Base-by-base conservation (phyloP, 2,113 vertebrate genomes). In the Petromus typicus region DNA sequence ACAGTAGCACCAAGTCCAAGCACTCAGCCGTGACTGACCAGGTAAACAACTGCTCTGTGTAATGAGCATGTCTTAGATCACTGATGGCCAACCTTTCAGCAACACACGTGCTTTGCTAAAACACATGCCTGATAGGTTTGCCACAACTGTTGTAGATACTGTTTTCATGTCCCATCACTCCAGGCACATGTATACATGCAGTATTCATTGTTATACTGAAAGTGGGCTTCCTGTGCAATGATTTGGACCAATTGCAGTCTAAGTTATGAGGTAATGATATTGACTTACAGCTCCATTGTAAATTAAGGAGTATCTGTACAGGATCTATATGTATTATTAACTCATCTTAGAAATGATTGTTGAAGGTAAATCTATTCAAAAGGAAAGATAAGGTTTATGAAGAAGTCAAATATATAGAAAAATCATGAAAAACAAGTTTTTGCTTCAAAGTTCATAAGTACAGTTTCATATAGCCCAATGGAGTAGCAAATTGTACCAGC, bases 51-150 rank as follows among this genome's bases (percentile, higher is more conserved):
- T 37, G 66, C n/a, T 37, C 23, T 73, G 4, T 40, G 23, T 25
- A 11, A 43, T 43, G 40, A 43, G 40, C 1, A 40, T 11, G 2
- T 73, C 43, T 73, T 2, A 43, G 20, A 40, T 40, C 67, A 40
- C 20, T 40, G 37, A 10, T n/a, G 20, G 20, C 20, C 40, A 40
- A 25, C 22, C 18, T n/a, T 69, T 23, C 7, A 18, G 7, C 40
- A 8, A 71, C 2, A 40, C 7, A 10, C 4, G 8, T 9, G 10
- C 8, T n/a, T 2, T 37, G 34, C 18, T 20, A 40, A 2, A 13
- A 20, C 37, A 12, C 37, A 22, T 25, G 69, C 40, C 9, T 2
- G 9, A 12, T 40, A 40, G 20, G n/a, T 71, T 40, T 56, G 54
- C 54, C 22, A 6, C 10, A 9, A 22, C 9, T 43, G 23, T 73